These are phyloP conservation scores for Desmophyllum pertusum DNA, from an alignment of 92 coral and sea anemone species.

Conservation along the genomic window DNA sequence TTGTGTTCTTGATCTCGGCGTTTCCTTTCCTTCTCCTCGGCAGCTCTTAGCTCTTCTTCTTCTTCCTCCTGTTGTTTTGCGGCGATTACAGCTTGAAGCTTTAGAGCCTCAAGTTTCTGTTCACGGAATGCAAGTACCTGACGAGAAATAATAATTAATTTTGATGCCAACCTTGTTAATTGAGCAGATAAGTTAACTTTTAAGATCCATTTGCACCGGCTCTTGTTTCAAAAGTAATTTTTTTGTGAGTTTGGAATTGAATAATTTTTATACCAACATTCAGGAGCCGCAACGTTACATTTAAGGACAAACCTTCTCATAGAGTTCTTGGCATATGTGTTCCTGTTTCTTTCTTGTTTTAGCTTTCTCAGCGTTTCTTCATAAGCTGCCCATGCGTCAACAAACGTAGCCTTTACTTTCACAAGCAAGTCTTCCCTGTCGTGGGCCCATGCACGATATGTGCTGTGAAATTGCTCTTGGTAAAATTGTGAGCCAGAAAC, in stretches of 20 bases:
- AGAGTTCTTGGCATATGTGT: slow-evolving; percentile 84
- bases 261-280: no score
- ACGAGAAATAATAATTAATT: not conserved
- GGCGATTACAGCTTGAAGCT: slow-evolving; percentile 83
- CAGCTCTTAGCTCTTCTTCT: slow-evolving; percentile 56
- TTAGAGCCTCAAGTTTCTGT: slow-evolving; percentile 92
- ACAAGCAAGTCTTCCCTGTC: slow-evolving; percentile 83
- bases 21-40: slow-evolving; percentile 77
- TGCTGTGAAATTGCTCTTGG: slow-evolving; percentile 77
- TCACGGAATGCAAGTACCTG: slow-evolving; percentile 93
- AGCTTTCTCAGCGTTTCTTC: slow-evolving; percentile 78
- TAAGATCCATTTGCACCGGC: not conserved
- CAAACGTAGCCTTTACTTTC: slow-evolving; percentile 89
- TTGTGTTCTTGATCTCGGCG: slow-evolving; percentile 74
- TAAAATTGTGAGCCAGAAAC: slow-evolving; percentile 85
- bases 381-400: slow-evolving; percentile 90
- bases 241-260: no score
- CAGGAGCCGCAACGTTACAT: no score
- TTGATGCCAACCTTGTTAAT: not conserved
- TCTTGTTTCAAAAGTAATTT: not conserved
- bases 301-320: slow-evolving; percentile 71
- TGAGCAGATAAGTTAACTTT: not conserved
- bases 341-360: slow-evolving; percentile 82
- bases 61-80: slow-evolving; percentile 80
- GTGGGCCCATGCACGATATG: slow-evolving; percentile 84